Percentiles rank a stretch among this genome's conserved stretches.
These are phyloP conservation scores for Leptosomus discolor DNA, from an alignment of 2,113 vertebrate genomes.

Conservation along the genomic window DNA sequence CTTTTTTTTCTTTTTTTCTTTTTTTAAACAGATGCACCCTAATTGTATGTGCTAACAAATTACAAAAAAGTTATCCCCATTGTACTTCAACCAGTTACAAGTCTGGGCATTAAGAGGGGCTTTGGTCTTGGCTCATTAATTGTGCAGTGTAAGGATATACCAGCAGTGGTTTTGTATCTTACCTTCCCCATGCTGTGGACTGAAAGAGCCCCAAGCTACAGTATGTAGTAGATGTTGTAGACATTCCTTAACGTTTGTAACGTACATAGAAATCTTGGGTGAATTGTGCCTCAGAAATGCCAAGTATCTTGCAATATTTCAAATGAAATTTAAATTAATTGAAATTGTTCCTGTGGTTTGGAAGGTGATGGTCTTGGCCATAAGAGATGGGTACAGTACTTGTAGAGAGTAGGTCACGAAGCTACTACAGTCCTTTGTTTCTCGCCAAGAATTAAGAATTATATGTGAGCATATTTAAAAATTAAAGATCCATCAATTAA, in stretches of 20 bases:
- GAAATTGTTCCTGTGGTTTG: not conserved
- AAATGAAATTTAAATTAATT: not conserved
- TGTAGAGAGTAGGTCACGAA: not conserved
- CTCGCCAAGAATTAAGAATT: not conserved
- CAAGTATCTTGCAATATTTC: not conserved
- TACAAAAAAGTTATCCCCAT: not conserved
- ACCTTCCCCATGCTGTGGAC: not conserved
- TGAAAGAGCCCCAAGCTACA: not conserved
- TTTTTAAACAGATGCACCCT: not conserved
- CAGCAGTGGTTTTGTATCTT: not conserved
- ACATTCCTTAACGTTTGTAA: not conserved
- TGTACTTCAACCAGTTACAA: not conserved
- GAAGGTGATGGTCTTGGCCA: not conserved
- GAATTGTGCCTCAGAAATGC: not conserved
- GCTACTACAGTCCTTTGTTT: not conserved
- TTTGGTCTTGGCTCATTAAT: not conserved
- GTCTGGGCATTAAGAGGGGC: not conserved
- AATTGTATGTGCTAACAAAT: not conserved
- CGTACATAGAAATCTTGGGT: not conserved
- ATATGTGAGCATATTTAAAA: not conserved
- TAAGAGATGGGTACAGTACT: not conserved
- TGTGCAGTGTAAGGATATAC: not conserved
- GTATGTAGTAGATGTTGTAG: not conserved
- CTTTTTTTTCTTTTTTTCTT: not conserved
- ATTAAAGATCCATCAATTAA: constrained; percentile 18